Percentiles rank a stretch among this genome's conserved stretches.
phyloP scores from a whole-genome alignment of 2,797 vertebrate genomes.

The Poeciliopsis gracilis region DNA sequence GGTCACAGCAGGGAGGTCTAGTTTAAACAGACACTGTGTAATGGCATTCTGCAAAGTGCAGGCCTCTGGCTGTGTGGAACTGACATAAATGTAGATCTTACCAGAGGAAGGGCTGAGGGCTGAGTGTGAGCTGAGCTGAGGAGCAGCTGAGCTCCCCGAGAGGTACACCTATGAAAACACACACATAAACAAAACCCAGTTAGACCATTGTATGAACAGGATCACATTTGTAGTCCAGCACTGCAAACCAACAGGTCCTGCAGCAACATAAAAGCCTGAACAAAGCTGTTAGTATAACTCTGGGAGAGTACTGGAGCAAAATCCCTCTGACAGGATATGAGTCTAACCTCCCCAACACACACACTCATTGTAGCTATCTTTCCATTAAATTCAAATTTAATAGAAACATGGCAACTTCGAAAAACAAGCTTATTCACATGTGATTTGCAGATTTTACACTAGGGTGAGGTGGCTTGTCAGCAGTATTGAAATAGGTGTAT shows the following conservation, averaged over 20 bases:
- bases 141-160: constrained; percentile 62
- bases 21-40: constrained; percentile 5
- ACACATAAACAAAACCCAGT: constrained; percentile 20
- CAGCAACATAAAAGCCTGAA: not conserved
- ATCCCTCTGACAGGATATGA: not conserved
- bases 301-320: not conserved
- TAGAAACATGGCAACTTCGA: too few relatives aligned
- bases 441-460: too few relatives aligned
- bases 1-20: not conserved
- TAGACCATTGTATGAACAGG: constrained; percentile 26
- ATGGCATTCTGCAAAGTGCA: constrained; percentile 41
- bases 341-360: not conserved
- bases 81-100: constrained; percentile 65
- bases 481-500: too few relatives aligned
- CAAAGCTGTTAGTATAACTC: not conserved
- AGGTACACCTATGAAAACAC: constrained; percentile 68
- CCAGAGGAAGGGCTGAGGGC: constrained; percentile 65
- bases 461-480: too few relatives aligned
- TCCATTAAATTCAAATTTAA: too few relatives aligned
- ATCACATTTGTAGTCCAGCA: constrained; percentile 20
- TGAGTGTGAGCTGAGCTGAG: constrained; percentile 64
- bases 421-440: too few relatives aligned
- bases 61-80: constrained; percentile 34
- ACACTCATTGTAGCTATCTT: too few relatives aligned
- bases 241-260: not conserved